Percentiles rank a stretch among this genome's conserved stretches.
phyloP scores from a whole-genome alignment of 2,888 invertebrate species.

The Mayetiola destructor region DNA sequence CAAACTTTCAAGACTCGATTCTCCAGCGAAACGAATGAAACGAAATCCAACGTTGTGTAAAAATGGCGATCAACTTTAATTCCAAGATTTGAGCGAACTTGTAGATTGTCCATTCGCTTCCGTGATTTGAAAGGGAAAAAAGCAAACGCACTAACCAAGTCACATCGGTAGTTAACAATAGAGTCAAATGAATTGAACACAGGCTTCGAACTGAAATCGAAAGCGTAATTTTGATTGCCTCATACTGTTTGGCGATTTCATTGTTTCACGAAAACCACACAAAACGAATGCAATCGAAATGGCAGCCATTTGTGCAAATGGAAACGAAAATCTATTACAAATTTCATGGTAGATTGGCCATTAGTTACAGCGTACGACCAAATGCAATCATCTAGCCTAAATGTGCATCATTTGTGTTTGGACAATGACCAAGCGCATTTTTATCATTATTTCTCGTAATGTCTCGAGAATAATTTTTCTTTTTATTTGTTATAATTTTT shows the following conservation, averaged over 20 bases:
- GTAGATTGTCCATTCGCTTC: not conserved
- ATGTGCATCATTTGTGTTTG: not conserved
- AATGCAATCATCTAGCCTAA: not conserved
- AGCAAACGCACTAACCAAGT: no score
- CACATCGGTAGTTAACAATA: not conserved
- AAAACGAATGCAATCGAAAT: not conserved
- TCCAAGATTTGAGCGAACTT: no score
- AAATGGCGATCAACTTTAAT: no score
- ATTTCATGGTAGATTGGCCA: constrained; percentile 8
- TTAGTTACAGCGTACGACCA: not conserved
- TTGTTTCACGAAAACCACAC: no score
- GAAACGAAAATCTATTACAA: constrained; percentile 1
- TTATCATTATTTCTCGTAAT: not conserved
- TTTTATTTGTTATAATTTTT: not conserved
- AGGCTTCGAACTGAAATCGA: not conserved
- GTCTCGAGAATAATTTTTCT: not conserved
- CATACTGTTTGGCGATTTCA: not conserved
- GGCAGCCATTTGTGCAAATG: not conserved
- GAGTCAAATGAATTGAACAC: not conserved
- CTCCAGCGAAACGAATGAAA: no score
- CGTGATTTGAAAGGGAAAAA: not conserved
- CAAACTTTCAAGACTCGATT: no score
- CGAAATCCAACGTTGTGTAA: no score
- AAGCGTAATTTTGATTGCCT: not conserved
- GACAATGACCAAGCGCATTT: not conserved